phyloP scores from a whole-genome alignment of 2,888 invertebrate species.

The Melanophora roralis region DNA sequence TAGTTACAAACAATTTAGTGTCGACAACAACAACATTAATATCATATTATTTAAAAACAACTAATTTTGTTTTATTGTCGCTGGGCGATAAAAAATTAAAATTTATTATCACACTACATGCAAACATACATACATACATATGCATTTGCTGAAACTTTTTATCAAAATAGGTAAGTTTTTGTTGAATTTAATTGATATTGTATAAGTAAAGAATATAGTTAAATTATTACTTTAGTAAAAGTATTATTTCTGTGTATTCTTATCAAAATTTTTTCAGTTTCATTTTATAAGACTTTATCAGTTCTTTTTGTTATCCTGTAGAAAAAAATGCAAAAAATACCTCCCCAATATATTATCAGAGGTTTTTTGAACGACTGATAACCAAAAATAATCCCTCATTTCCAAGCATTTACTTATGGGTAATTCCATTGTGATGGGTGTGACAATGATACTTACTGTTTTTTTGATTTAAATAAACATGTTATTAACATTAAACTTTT shows the following conservation, averaged over 20 bases:
- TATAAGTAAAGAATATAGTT: background rate
- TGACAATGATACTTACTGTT: too few relatives aligned
- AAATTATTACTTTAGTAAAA: background rate
- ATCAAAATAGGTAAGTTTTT: constrained; percentile 39
- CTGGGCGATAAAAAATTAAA: constrained; percentile 51
- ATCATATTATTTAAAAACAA: constrained; percentile 25
- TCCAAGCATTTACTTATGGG: too few relatives aligned
- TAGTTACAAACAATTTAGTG: background rate
- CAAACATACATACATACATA: too few relatives aligned
- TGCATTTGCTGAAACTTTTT: background rate
- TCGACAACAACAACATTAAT: constrained; percentile 14
- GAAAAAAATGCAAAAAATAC: background rate
- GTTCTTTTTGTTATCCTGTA: background rate
- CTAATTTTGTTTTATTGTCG: constrained; percentile 41
- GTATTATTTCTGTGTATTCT: background rate
- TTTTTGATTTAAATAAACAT: too few relatives aligned
- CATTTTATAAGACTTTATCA: constrained; percentile 11
- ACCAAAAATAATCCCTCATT: background rate
- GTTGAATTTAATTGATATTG: background rate
- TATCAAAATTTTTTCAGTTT: too few relatives aligned
- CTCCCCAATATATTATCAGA: constrained; percentile 10
- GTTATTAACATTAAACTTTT: too few relatives aligned
- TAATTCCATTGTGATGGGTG: too few relatives aligned
- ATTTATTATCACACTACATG: constrained; percentile 8
- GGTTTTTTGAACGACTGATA: constrained; percentile 22